Percentiles rank a stretch among this genome's conserved stretches.
Evolutionary conservation across 2,888 invertebrate genomes (phyloP).

Genomic region (Cynaeus angustus): DNA sequence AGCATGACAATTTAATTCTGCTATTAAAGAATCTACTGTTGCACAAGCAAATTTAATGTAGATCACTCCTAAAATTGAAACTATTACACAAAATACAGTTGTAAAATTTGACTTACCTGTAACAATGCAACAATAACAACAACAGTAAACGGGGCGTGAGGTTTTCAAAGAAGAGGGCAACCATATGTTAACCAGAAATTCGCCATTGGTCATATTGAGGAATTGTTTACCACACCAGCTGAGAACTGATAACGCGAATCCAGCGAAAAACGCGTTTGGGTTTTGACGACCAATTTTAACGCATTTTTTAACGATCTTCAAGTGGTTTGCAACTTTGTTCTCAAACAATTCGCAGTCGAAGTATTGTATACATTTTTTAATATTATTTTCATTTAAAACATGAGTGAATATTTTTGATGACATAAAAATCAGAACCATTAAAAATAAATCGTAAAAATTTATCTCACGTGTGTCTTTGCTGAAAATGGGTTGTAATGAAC

Average conservation of each 20-base stretch:
- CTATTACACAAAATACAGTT: too few species aligned
- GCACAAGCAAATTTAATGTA: neutral
- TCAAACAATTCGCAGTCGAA: neutral
- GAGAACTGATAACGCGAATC: neutral
- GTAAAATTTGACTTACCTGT: too few species aligned
- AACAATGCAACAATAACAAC: too few species aligned
- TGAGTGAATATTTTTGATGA: too few species aligned
- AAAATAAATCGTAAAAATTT: neutral
- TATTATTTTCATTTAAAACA: neutral
- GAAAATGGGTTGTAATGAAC: neutral
- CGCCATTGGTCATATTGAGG: too few species aligned
- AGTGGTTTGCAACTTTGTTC: neutral
- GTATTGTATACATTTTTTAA: conserved; percentile 6
- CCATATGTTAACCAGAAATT: too few species aligned
- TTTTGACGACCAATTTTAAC: conserved; percentile 1
- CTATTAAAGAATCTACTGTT: conserved; percentile 7
- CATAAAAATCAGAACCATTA: too few species aligned
- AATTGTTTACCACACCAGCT: too few species aligned
- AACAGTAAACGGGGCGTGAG: too few species aligned
- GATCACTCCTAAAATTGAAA: too few species aligned
- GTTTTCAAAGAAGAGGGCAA: too few species aligned
- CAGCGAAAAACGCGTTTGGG: neutral
- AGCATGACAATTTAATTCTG: conserved; percentile 9
- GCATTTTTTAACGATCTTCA: neutral
- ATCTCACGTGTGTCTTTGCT: neutral